Base-by-base conservation (phyloP, 1,140 invertebrate species). In the Calliopsis andreniformis region DNA sequence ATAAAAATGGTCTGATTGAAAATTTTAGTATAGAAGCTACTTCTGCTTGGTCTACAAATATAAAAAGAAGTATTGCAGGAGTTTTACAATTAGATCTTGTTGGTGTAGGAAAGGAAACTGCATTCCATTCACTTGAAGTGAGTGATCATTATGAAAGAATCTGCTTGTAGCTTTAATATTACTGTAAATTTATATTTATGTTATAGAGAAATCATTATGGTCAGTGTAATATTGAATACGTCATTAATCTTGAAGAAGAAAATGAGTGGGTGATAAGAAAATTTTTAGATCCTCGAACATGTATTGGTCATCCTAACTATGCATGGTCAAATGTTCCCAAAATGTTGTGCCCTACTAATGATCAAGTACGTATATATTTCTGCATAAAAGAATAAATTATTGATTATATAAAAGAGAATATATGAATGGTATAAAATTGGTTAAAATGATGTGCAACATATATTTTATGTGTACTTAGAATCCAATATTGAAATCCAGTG, bases 11-110 rank as follows among this genome's bases (percentile, higher is more conserved):
- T 12, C 83, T 89, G 18, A 68, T 92, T 14, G 85, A 88, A 76
- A 90, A 91, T 84, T 90, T 92, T 35, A 92, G 88, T 30, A 83
- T 85, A 12, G 92, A 92, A 77, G 79, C 84, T 30, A 94, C 94
- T 75, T 59, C 75, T 23, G 91, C 93, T 2, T 95, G 95, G 95
- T 92, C 93, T 0, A 93, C 92, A n/a, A 95, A 95, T 85, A 93
- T 95, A 64, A 95, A 95, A 86, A 89, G 94, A 45, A 94, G 94
- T 6, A 92, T 95, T 28, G 93, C 94, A 14, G 93, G 94, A 45
- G 93, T 94, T 76, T 93, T 95, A 39, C 94, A 95, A 84, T 72
- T 94, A 12, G 90, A 93, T 81, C 90, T 90, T 10, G 25, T 53
- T 6, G 84, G 62, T 58, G 83, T 90, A 61, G 84, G 89, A 42